Base-by-base conservation (phyloP, 2,113 vertebrate species). In the Platysteira castanea region DNA sequence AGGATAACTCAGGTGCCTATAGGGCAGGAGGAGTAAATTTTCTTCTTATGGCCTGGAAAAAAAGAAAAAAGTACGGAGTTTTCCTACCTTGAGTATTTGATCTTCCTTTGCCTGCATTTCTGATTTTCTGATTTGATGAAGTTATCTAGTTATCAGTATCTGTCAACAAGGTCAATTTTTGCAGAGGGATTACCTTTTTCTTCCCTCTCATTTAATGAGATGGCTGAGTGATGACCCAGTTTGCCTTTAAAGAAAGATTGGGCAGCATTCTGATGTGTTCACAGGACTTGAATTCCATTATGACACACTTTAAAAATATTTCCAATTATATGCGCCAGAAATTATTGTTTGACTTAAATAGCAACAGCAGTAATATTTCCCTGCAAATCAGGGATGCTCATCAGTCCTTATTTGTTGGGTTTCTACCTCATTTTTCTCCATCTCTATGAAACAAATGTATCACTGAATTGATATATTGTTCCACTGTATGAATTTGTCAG, bases 241-340 rank as follows among this genome's bases (percentile, higher is more conserved):
- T 92, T 78, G 33, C 52, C 44, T 84, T 75, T 69, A 67, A 35
- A 49, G 69, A 78, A 90, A 53, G n/a, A 2, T 23, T 90, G 57
- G 49, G 20, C 13, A 89, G 44, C 1, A 4, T 56, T 81, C 79
- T 87, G 70, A 26, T 78, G 19, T 75, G 19, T 50, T 95, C 56
- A 63, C 65, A 87, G 60, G 21, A 44, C 60, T 80, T 73, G 42
- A 70, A 70, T 95, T 91, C 30, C 27, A n/a, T 84, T 92, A 54
- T 68, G 86, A 89, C 63, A 61, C 47, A 64, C 35, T 84, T 31
- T 41, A 75, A 89, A 91, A 87, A 33, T 81, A 84, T 92, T 96
- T 89, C 65, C 37, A 49, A 13, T 42, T 79, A n/a, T 54, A 23
- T 49, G 63, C 90, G 59, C 63, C 89, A 89, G 65, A 95, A 95